Base-by-base conservation (phyloP, 2,888 invertebrate species). In the Acanthacorydalis orientalis region DNA sequence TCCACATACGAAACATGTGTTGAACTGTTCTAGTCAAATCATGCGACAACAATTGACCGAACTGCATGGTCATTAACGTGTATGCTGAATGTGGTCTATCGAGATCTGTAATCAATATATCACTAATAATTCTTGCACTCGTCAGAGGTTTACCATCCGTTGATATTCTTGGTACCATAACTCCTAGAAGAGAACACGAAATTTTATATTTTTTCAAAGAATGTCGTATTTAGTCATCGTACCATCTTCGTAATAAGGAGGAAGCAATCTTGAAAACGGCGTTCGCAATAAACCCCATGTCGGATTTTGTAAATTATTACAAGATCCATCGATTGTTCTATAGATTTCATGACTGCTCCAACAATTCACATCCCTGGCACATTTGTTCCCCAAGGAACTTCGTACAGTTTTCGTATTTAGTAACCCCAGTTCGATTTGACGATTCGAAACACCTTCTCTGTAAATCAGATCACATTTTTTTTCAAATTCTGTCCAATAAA, bases 21-120 rank as follows among this genome's bases (percentile, higher is more conserved):
- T 80, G 74, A 1, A 83, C 75, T 0, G 83, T 80, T 48, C 83
- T 77, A 1, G 80, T 75, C 15, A 83, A 61, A 52, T 89, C 89
- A 51, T 88, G 84, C 0, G 81, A 75, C 9, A 88, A 60, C 56
- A 87, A 83, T 59, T 88, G 85, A 0, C 84, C 81, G 64, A 84
- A 87, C 61, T 85, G 83, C 80, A 83, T 83, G 48, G 83, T 67
- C 57, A 85, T 68, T 42, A 84, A 63, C 45, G 82, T 83, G 56
- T 73, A 73, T 0, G 72, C 70, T 0, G 61, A 54, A 60, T 83
- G 82, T 11, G 75, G 77, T 42, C 70, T 68, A 58, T 75, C 72
- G 1, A 66, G 66, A 51, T 79, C 77, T 1, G 68, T 59, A 37
- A 88, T 69, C 1, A 88, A 58, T 0, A 64, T 61, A 6, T 72